Conservation (phyloP, 2,888 invertebrate species). For the Tachina fera region DNA sequence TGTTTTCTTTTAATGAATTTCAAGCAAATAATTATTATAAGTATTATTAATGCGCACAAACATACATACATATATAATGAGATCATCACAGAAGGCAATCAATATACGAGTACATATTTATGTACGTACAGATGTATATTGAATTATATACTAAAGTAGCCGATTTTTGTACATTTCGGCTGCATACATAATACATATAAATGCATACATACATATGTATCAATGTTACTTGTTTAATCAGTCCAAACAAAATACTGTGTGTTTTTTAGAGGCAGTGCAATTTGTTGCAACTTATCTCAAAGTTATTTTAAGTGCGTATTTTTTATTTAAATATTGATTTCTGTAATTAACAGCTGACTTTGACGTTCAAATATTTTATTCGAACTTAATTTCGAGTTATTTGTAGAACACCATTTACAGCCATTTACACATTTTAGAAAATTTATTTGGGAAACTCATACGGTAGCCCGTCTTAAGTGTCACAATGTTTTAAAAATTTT, state of each 20-base stretch:
- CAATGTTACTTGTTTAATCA: slow-evolving; percentile 43
- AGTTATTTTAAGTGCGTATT: too few species aligned
- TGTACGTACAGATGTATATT: neutral
- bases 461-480: too few species aligned
- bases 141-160: slow-evolving; percentile 23
- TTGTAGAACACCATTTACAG: too few species aligned
- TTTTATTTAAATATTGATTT: too few species aligned
- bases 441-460: too few species aligned
- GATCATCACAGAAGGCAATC: slow-evolving; percentile 64
- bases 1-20: slow-evolving; percentile 7
- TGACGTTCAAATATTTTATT: too few species aligned
- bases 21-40: slow-evolving; percentile 1
- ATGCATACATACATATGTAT: neutral
- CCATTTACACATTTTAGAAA: too few species aligned
- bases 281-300: too few species aligned
- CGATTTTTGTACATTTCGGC: slow-evolving; percentile 23
- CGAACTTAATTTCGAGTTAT: too few species aligned
- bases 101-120: slow-evolving; percentile 12
- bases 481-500: too few species aligned
- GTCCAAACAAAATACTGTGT: neutral
- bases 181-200: neutral
- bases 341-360: too few species aligned
- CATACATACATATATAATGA: slow-evolving; percentile 39
- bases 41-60: slow-evolving; percentile 5
- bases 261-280: neutral